Conservation (phyloP, 2,888 invertebrate genomes). For the Vandiemenella viatica region DNA sequence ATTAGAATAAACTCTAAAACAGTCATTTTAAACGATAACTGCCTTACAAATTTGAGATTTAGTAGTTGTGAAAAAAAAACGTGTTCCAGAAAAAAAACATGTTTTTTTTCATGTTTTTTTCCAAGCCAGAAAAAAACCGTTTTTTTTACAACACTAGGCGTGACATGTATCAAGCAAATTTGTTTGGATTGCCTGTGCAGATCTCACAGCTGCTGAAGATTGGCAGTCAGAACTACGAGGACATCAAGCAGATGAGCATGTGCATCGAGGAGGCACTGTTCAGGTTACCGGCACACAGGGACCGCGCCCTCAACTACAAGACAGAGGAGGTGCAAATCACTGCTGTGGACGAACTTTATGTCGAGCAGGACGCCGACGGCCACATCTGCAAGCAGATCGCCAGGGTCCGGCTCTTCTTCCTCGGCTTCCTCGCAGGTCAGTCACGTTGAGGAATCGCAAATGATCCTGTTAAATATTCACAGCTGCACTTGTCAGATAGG, state of each 20-base stretch:
- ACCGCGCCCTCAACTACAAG: slow-evolving; percentile 80
- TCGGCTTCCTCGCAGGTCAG: slow-evolving; percentile 82
- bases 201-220: slow-evolving; percentile 91
- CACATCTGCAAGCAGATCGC: slow-evolving; percentile 80
- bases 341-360: slow-evolving; percentile 81
- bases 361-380: slow-evolving; percentile 76
- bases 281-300: slow-evolving; percentile 66
- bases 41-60: no score
- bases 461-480: no score
- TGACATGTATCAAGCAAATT: no score
- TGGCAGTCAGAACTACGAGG: slow-evolving; percentile 76
- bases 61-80: no score
- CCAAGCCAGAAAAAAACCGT: no score
- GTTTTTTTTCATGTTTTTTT: no score
- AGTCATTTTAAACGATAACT: no score
- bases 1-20: no score
- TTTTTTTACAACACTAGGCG: no score
- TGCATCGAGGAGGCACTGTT: slow-evolving; percentile 89
- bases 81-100: no score
- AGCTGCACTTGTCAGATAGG: no score
- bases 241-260: slow-evolving; percentile 80
- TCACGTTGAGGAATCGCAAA: no score
- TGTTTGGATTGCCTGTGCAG: slow-evolving; percentile 25
- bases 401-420: slow-evolving; percentile 84
- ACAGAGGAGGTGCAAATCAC: slow-evolving; percentile 92